Percentiles rank a stretch among this genome's conserved stretches.
Evolutionary conservation across 2,797 vertebrate genomes (phyloP).

Genomic region (Cryptoprocta ferox): DNA sequence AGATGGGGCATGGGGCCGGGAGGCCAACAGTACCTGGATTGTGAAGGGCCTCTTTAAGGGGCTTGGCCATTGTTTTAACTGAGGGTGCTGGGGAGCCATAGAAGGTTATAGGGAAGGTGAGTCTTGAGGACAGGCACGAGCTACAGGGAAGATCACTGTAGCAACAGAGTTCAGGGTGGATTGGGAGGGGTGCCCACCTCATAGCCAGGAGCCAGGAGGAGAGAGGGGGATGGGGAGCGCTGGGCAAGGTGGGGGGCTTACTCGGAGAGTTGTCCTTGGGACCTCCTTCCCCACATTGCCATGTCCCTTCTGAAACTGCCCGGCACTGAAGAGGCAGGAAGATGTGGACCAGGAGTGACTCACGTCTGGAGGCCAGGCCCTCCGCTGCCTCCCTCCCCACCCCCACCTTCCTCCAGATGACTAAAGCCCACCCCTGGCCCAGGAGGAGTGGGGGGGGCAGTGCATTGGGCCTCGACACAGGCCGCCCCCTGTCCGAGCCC

Average conservation of each 20-base stretch:
- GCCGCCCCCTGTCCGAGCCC: neutral
- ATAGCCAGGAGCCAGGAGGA: neutral
- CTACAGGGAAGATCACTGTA: neutral
- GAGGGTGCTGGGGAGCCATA: neutral
- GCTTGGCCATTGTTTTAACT: neutral
- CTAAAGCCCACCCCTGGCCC: neutral
- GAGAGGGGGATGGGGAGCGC: neutral
- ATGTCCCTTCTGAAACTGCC: neutral
- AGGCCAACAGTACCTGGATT: neutral
- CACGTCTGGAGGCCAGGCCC: neutral
- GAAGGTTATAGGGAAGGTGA: neutral
- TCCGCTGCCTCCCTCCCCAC: no score
- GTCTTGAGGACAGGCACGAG: neutral
- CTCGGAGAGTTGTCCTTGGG: neutral
- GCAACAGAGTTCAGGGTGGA: neutral
- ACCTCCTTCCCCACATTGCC: neutral
- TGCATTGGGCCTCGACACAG: rapidly evolving
- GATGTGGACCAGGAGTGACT: neutral
- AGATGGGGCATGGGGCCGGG: neutral
- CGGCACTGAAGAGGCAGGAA: neutral
- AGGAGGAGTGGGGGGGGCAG: neutral
- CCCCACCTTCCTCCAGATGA: neutral
- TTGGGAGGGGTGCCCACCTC: neutral
- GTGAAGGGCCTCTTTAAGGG: neutral
- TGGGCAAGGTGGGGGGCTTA: neutral